Percentiles rank a stretch among this genome's conserved stretches.
These are phyloP conservation scores for Zeus faber DNA, from an alignment of 2,113 vertebrate species.

Conservation along the genomic window DNA sequence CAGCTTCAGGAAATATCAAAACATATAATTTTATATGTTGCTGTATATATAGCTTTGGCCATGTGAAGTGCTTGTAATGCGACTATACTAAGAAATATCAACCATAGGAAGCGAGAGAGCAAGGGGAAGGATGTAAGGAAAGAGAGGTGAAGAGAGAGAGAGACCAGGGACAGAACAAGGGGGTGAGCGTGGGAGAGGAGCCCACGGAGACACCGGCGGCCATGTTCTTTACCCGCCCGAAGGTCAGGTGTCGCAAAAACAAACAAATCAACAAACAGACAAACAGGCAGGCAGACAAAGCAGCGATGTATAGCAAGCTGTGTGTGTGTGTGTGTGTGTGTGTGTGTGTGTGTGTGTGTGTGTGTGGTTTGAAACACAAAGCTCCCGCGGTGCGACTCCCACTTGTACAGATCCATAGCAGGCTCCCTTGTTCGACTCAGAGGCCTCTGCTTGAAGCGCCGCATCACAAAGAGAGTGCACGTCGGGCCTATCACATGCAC, in stretches of 20 bases:
- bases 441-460: conserved; percentile 30
- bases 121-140: conserved; percentile 5
- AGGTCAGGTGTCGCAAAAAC: conserved; percentile 44
- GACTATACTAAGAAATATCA: no score
- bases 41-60: no score
- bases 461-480: conserved; percentile 32
- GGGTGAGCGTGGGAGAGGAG: conserved; percentile 22
- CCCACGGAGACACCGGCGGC: conserved; percentile 21
- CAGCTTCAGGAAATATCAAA: no score
- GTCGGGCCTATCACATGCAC: conserved; percentile 40
- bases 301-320: no score
- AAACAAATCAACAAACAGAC: background rate
- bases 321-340: no score
- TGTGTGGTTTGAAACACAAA: no score
- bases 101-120: background rate
- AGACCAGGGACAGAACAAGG: conserved; percentile 48
- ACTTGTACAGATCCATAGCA: conserved; percentile 17
- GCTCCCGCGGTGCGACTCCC: no score
- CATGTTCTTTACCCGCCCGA: conserved; percentile 18
- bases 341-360: no score
- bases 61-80: no score
- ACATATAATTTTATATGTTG: no score
- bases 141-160: conserved; percentile 20
- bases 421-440: conserved; percentile 19
- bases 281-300: conserved; percentile 26